Percentiles rank a stretch among this genome's conserved stretches.
phyloP scores from a whole-genome alignment of 2,113 vertebrate species.

The Acrocephalus kingi region DNA sequence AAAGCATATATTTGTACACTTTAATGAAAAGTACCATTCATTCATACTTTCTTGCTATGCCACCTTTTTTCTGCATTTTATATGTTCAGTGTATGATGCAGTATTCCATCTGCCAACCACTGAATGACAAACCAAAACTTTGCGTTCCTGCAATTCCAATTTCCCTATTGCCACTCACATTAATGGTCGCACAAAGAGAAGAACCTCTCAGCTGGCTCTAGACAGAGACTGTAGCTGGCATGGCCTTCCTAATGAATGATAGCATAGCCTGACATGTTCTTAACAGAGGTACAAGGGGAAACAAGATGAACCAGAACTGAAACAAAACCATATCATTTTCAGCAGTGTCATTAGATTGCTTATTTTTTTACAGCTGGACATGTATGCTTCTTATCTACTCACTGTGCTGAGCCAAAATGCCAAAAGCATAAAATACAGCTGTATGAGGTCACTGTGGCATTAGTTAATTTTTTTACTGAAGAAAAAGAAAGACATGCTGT shows the following conservation, averaged over 20 bases:
- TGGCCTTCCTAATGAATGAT: neutral
- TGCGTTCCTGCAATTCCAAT: neutral
- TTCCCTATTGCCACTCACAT: neutral
- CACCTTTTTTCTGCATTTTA: neutral
- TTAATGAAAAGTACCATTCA: neutral
- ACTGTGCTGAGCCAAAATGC: neutral
- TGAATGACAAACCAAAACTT: neutral
- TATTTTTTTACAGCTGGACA: slow-evolving; percentile 20
- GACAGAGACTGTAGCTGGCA: neutral
- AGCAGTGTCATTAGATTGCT: neutral
- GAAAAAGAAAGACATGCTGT: neutral
- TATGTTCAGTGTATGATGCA: neutral
- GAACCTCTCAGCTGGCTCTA: neutral
- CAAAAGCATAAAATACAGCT: neutral
- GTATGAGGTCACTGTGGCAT: neutral
- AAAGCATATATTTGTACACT: neutral
- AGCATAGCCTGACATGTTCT: neutral
- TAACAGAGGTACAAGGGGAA: neutral
- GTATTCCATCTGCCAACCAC: neutral
- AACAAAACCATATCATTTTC: neutral
- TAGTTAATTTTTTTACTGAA: neutral
- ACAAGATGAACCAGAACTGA: slow-evolving; percentile 22
- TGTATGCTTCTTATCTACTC: neutral
- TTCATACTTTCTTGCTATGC: neutral
- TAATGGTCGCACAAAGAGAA: neutral